Evolutionary conservation across 2,888 invertebrate genomes (phyloP).

Genomic region (Elmis aenea): DNA sequence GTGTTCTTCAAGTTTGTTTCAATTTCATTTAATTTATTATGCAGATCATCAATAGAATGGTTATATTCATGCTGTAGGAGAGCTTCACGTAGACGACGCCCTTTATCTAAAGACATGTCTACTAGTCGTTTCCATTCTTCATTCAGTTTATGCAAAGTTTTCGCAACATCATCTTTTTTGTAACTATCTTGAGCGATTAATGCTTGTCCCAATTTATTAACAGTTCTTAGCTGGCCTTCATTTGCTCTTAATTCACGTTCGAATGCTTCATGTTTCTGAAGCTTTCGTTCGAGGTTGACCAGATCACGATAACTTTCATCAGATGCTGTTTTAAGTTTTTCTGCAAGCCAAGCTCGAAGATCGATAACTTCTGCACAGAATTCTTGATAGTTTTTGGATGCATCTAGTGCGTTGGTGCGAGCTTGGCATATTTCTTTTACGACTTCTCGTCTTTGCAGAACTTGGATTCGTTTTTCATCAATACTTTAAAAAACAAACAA

Average conservation of each 20-base stretch:
- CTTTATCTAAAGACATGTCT: conserved; percentile 58
- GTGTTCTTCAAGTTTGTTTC: conserved; percentile 71
- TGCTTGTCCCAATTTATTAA: conserved; percentile 75
- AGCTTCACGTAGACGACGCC: conserved; percentile 83
- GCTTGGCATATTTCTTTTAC: conserved; percentile 72
- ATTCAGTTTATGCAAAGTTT: conserved; percentile 65
- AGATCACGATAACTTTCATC: conserved; percentile 92
- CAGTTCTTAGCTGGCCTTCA: conserved; percentile 82
- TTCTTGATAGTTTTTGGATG: conserved; percentile 85
- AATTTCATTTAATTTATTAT: conserved; percentile 80
- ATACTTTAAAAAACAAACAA: conserved; percentile 54
- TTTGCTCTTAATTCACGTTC: conserved; percentile 92
- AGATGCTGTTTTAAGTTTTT: conserved; percentile 85
- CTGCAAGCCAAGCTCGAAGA: conserved; percentile 82
- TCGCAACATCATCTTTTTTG: conserved; percentile 64
- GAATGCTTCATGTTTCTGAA: conserved; percentile 96
- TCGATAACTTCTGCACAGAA: conserved; percentile 92
- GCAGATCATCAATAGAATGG: conserved; percentile 83
- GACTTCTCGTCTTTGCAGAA: conserved; percentile 65
- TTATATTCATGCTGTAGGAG: conserved; percentile 74
- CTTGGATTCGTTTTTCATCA: conserved; percentile 67
- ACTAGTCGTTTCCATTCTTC: conserved; percentile 72
- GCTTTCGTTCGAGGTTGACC: conserved; percentile 81
- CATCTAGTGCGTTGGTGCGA: conserved; percentile 69
- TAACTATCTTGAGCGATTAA: conserved; percentile 68